Conservation (phyloP, 2,113 vertebrate species). For the pig (Sus scrofa) region T2T-Sscrofa CM000813.6:153250501-153251000, state of each 20-base stretch:
- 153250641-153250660: slow-evolving; percentile 21
- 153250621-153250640: background rate
- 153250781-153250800: too few relatives aligned
- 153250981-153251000: too few relatives aligned
- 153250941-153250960: too few relatives aligned
- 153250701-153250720: background rate
- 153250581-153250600: slow-evolving; percentile 7
- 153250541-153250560: slow-evolving; percentile 9
- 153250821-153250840: too few relatives aligned
- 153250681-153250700: slow-evolving; percentile 16
- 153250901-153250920: too few relatives aligned
- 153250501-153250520: background rate
- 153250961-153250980: too few relatives aligned
- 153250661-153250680: slow-evolving; percentile 30
- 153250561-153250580: background rate
- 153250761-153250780: background rate
- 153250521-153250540: background rate
- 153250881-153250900: too few relatives aligned
- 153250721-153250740: background rate
- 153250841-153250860: too few relatives aligned
- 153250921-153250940: too few relatives aligned
- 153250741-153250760: background rate
- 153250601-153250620: background rate
- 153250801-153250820: too few relatives aligned
- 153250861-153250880: too few relatives aligned